Base-by-base conservation (phyloP, 1,140 invertebrate species). In the Stenopsyche tienmushanensis region DNA sequence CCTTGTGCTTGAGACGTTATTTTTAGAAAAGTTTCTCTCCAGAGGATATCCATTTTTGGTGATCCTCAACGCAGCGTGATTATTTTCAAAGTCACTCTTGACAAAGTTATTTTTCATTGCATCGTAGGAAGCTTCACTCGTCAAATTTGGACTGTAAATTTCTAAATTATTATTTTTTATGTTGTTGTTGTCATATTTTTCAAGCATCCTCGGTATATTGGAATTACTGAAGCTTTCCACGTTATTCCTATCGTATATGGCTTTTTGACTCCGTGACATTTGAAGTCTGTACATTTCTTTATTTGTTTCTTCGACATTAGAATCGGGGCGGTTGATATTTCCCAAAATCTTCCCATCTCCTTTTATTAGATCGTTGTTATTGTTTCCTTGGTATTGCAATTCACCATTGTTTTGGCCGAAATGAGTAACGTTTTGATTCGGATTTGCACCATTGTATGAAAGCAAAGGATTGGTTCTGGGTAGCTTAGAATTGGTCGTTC, bases 391-490 rank as follows among this genome's bases (percentile, higher is more conserved):
- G 26, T 60, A 60, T 1, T 21, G 3, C 13, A 55, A 42, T 23
- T 65, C 62, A 7, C 39, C 23, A n/a, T 45, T 58, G 24, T 62
- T 68, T 25, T 80, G 80, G 3, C 80, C 80, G 57, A 81, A 81
- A 63, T 81, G 80, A 63, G 77, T 81, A 17, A 80, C 71, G 55
- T 80, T 80, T 26, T 65, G 65, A 53, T 67, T 58, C 17, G 62
- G 60, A 1, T 62, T 25, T 1, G 50, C 57, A 75, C 77, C 23
- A 76, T 80, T 41, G 68, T 82, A 82, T 62, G 78, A 78, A 65
- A 80, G 74, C 74, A 81, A 76, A 21, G 81, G 81, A 72, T 83
- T 83, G 24, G 81, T 83, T 71, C 81, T 73, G 15, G 81, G 81
- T 76, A 81, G 76, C 62, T 79, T 73, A 58, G 76, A 77, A 64